Evolutionary conservation across 2,113 vertebrate genomes (phyloP).

Genomic region (Eulemur rufifrons): DNA sequence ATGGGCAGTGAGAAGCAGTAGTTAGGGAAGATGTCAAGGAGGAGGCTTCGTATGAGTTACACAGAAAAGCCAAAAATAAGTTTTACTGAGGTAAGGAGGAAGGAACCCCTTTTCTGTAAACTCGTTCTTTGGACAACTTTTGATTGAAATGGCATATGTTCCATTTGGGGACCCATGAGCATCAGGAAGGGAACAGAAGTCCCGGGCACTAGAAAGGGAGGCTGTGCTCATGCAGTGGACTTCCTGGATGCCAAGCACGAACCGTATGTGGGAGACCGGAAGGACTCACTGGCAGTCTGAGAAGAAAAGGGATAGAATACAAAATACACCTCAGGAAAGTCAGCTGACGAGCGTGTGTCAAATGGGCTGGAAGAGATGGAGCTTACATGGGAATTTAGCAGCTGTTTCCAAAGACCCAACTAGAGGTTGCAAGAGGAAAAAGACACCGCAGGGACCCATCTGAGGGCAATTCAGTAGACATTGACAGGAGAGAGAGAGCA

Average conservation of each 20-base stretch:
- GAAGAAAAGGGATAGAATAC: not conserved
- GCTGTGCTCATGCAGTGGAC: not conserved
- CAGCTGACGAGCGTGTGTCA: not conserved
- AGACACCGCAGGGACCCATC: too few relatives aligned
- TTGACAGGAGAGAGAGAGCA: not conserved
- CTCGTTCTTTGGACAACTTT: not conserved
- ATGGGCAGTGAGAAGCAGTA: not conserved
- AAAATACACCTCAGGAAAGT: not conserved
- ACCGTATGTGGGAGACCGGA: not conserved
- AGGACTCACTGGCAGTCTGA: not conserved
- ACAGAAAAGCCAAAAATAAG: not conserved
- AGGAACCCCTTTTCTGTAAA: not conserved
- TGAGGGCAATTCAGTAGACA: not conserved
- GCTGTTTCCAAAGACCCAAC: not conserved
- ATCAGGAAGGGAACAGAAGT: not conserved
- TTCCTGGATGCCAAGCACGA: too few relatives aligned
- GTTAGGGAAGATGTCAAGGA: not conserved
- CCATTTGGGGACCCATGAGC: not conserved
- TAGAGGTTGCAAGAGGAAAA: not conserved
- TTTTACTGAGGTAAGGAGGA: not conserved
- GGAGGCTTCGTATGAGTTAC: not conserved
- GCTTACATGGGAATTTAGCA: not conserved
- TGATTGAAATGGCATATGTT: not conserved
- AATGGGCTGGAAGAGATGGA: not conserved
- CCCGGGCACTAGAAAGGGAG: not conserved